These are phyloP conservation scores for Sebastes schlegelii DNA, from an alignment of 2,113 vertebrate species.

Conservation along the genomic window DNA sequence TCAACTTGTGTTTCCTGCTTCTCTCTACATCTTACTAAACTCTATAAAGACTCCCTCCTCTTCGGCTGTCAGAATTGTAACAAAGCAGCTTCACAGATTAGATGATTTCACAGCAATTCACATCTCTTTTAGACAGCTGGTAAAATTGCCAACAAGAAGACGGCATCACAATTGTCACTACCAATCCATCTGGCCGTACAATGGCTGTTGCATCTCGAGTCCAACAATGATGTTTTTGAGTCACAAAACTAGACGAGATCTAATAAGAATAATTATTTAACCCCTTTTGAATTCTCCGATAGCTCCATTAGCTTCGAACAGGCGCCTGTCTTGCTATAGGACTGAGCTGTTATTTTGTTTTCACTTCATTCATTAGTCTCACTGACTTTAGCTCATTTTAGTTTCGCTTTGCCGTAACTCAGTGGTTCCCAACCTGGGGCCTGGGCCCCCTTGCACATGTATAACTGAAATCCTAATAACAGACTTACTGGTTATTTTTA, in stretches of 20 bases:
- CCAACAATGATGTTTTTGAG: conserved; percentile 1
- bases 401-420: neutral
- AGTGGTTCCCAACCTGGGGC: no score
- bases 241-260: neutral
- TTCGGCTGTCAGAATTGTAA: conserved; percentile 14
- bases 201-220: neutral
- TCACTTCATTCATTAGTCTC: neutral
- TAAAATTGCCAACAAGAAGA: conserved; percentile 22
- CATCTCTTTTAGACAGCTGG: conserved; percentile 37
- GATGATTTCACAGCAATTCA: conserved; percentile 44
- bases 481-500: no score
- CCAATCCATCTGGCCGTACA: neutral
- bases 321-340: neutral
- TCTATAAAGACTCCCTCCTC: neutral
- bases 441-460: no score
- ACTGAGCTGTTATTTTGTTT: neutral
- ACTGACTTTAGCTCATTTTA: neutral
- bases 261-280: neutral
- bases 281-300: neutral
- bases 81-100: conserved; percentile 9
- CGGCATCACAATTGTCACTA: conserved; percentile 28
- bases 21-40: neutral
- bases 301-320: neutral
- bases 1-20: neutral
- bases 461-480: no score